Percentiles rank a stretch among this genome's conserved stretches.
Evolutionary conservation across 2,113 vertebrate species (phyloP).

Genomic region (Stegostoma tigrinum): DNA sequence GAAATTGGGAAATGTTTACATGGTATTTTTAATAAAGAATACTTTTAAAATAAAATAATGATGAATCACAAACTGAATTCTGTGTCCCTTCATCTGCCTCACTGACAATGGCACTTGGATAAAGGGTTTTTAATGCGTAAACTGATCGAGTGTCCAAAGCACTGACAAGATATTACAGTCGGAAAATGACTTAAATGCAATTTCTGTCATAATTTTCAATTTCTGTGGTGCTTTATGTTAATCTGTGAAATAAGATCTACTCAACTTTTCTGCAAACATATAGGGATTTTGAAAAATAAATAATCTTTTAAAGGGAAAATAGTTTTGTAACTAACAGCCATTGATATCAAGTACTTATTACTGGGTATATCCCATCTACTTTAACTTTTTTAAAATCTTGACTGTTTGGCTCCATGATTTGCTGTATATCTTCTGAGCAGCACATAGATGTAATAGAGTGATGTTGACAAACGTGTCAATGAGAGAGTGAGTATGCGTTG

Average conservation of each 20-base stretch:
- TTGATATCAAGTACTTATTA: neutral
- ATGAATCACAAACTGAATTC: no score
- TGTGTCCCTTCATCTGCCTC: no score
- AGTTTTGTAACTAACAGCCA: neutral
- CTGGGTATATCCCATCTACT: neutral
- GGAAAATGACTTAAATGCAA: neutral
- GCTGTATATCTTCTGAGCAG: neutral
- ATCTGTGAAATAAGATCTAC: neutral
- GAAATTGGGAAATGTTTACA: no score
- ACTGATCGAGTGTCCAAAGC: no score
- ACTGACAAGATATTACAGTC: neutral
- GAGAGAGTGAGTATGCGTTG: neutral
- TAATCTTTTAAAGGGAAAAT: neutral
- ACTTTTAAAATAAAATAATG: no score
- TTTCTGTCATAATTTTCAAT: neutral
- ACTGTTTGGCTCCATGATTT: neutral
- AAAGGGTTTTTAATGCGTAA: no score
- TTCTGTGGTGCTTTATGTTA: neutral
- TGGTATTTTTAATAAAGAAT: no score
- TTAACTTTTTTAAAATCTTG: neutral
- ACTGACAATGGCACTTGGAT: no score
- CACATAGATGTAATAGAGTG: neutral
- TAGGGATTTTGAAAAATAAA: neutral
- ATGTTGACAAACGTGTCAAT: neutral
- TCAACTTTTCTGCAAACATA: neutral